Evolutionary conservation across 2,888 invertebrate genomes (phyloP).

Genomic region (Mylabris sibirica): DNA sequence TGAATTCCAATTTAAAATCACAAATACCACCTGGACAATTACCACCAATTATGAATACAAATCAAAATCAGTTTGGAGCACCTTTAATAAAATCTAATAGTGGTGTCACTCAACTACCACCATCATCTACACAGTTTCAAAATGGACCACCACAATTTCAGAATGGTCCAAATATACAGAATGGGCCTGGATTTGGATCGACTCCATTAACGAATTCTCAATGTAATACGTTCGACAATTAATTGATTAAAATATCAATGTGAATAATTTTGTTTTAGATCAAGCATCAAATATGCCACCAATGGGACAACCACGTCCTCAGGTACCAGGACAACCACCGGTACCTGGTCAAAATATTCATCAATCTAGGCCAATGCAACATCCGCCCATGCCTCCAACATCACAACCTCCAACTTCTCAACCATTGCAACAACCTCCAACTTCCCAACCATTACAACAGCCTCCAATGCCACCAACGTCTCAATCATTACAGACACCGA

Average conservation of each 20-base stretch:
- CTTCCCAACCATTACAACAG: slow-evolving; percentile 12
- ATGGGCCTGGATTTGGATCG: slow-evolving; percentile 35
- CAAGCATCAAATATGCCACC: slow-evolving; percentile 30
- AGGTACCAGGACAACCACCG: slow-evolving; percentile 46
- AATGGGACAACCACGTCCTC: slow-evolving; percentile 15
- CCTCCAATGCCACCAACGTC: neutral
- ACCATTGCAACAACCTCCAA: slow-evolving; percentile 20
- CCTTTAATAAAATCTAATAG: slow-evolving; percentile 14
- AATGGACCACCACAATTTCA: slow-evolving; percentile 37
- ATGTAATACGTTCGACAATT: neutral
- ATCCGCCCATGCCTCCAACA: slow-evolving; percentile 22
- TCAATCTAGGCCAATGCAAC: slow-evolving; percentile 17
- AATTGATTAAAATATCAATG: neutral
- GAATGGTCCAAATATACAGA: slow-evolving; percentile 33
- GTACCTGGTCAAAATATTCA: slow-evolving; percentile 6
- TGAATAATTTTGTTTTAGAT: slow-evolving; percentile 12
- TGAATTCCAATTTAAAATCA: slow-evolving; percentile 21
- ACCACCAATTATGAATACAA: slow-evolving; percentile 51
- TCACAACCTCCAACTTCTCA: slow-evolving; percentile 20
- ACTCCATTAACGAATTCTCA: slow-evolving; percentile 18
- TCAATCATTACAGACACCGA: neutral
- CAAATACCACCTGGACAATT: slow-evolving; percentile 43
- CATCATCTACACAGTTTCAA: slow-evolving; percentile 25
- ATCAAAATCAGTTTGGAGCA: slow-evolving; percentile 48
- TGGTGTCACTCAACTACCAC: slow-evolving; percentile 30